phyloP scores from a whole-genome alignment of 2,113 vertebrate genomes.

The Bostrychus sinensis region DNA sequence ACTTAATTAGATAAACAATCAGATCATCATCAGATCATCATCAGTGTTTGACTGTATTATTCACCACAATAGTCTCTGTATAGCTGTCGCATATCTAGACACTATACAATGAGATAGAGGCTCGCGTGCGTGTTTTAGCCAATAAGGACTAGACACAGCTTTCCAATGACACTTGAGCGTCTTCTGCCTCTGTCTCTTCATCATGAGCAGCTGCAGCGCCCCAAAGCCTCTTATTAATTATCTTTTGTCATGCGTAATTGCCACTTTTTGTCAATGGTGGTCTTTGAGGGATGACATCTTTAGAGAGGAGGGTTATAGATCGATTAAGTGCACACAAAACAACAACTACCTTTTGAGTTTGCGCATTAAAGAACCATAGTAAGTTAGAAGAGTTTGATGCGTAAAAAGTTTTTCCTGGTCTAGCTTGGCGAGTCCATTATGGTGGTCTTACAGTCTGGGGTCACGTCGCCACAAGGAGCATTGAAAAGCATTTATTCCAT shows the following conservation, averaged over 20 bases:
- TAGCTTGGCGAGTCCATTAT: constrained; percentile 10
- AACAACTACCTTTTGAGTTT: neutral
- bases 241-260: constrained; percentile 97
- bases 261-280: constrained; percentile 82
- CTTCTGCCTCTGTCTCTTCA: constrained; percentile 81
- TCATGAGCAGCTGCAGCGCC: constrained; percentile 92
- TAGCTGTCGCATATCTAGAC: too few species aligned
- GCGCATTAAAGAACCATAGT: neutral
- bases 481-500: constrained; percentile 80
- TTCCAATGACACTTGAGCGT: constrained; percentile 82
- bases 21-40: neutral
- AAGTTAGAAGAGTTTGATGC: neutral
- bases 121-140: neutral
- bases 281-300: constrained; percentile 76
- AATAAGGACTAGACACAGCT: constrained; percentile 57
- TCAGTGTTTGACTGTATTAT: constrained; percentile 20
- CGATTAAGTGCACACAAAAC: neutral
- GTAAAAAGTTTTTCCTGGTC: neutral
- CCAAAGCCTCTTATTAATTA: constrained; percentile 96
- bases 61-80: neutral
- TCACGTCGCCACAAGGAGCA: constrained; percentile 69
- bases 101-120: neutral
- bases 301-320: constrained; percentile 64
- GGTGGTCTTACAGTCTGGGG: constrained; percentile 55
- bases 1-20: neutral